Evolutionary conservation across 2,797 vertebrate species (phyloP), one percentile per base, ranked within the genome.

Genomic region (Periparus ater): DNA sequence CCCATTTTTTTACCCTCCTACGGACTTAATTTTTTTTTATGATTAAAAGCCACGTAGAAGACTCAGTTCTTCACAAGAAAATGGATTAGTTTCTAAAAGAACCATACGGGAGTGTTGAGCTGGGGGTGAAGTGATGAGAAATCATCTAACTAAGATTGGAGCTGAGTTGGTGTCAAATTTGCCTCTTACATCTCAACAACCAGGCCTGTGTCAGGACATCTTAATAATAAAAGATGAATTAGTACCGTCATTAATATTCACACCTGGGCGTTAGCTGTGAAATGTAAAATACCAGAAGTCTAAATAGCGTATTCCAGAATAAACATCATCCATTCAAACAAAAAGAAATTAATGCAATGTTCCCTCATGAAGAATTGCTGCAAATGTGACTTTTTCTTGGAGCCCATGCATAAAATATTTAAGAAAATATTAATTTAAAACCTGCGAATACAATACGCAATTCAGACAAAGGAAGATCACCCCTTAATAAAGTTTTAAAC

Each of bases 1-100:
- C 14, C 55, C 44, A 84, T 95, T 95, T 95, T 66, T 50, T 96
- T 91, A 92, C 53, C 27, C 47, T 88, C 44, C 36, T 67, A 72
- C 65, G 61, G 51, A 72, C 78, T 96, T 75, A 82, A 62, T 65
- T 42, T 77, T 60, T 60, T 91, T 96, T 62, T 16, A 4, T 79
- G 67, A 88, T 85, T 95, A 67, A 95, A 96, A 92, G 65, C 44
- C 29, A 79, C 29, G 36, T 79, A 92, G 70, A 77, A 16, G 6
- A 85, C 30, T 85, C 61, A 16, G 12, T 53, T 65, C 19, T 44
- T 77, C 51, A 30, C 16, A 60, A 51, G 29, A 60, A 55, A 60
- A 61, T 9, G 30, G 26, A 54, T 85, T 82, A 60, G 5, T 13
- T 79, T 85, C 10, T 58, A 20, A 73, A 85, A 76, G 45, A 74